Percentiles rank a stretch among this genome's conserved stretches.
phyloP scores from a whole-genome alignment of 2,888 invertebrate species.

The Drosophila paracracens region DNA sequence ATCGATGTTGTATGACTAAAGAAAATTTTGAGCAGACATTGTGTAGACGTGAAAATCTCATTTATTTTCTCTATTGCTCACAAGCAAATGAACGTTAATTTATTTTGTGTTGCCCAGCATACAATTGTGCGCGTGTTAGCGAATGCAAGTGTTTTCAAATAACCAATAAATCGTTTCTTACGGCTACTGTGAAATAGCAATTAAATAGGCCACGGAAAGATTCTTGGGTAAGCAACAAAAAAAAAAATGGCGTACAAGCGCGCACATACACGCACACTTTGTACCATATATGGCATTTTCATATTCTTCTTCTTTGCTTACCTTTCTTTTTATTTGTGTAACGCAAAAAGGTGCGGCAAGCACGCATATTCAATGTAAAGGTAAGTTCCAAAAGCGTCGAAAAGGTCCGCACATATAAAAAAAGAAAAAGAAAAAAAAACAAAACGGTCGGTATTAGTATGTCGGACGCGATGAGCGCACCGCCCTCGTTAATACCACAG shows the following conservation, averaged over 20 bases:
- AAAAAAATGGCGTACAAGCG: conserved; percentile 48
- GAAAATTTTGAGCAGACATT: conserved; percentile 30
- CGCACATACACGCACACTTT: neutral
- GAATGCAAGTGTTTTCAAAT: conserved; percentile 21
- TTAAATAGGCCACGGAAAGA: conserved; percentile 41
- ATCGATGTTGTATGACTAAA: conserved; percentile 32
- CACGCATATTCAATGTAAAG: conserved; percentile 32
- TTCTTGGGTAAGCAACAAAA: conserved; percentile 51
- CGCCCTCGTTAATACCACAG: conserved; percentile 80
- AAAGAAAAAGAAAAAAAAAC: conserved; percentile 2
- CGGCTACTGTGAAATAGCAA: conserved; percentile 9
- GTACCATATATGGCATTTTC: conserved; percentile 28
- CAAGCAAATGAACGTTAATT: conserved; percentile 17
- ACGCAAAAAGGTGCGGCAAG: conserved; percentile 17
- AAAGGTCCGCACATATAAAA: conserved; percentile 42
- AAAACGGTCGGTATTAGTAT: conserved; percentile 43
- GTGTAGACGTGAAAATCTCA: conserved; percentile 34
- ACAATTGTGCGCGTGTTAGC: conserved; percentile 21
- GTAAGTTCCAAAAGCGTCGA: conserved; percentile 55
- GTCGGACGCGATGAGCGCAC: conserved; percentile 81
- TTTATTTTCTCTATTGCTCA: conserved; percentile 14
- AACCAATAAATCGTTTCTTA: conserved; percentile 5
- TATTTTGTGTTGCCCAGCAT: conserved; percentile 22
- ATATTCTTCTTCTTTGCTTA: conserved; percentile 9
- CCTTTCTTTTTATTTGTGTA: conserved; percentile 10